Evolutionary conservation across 2,113 vertebrate genomes (phyloP).

Genomic region (Colinus virginianus): DNA sequence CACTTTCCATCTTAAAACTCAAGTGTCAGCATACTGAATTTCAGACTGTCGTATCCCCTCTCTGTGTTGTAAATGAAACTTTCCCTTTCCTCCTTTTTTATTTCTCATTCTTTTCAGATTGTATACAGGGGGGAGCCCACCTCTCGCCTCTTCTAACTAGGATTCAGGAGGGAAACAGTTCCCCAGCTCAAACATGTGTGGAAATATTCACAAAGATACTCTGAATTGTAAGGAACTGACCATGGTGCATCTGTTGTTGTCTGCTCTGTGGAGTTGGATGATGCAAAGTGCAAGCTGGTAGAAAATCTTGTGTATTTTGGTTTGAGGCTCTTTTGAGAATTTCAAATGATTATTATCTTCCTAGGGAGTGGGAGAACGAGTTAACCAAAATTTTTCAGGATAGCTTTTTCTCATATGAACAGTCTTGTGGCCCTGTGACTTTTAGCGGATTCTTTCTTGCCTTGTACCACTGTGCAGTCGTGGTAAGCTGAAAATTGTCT

Average conservation of each 20-base stretch:
- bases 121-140: not conserved
- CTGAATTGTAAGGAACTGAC: not conserved
- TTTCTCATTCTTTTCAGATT: not conserved
- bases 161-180: not conserved
- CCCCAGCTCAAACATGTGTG: not conserved
- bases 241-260: not conserved
- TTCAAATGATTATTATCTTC: not conserved
- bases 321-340: not conserved
- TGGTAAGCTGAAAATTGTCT: not conserved
- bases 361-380: not conserved
- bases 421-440: not conserved
- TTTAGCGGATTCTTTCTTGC: not conserved
- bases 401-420: accelerated
- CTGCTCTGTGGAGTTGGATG: not conserved
- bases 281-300: not conserved
- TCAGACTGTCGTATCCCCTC: not conserved
- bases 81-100: not conserved
- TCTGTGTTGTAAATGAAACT: not conserved
- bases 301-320: not conserved
- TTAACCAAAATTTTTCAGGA: not conserved
- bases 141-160: not conserved
- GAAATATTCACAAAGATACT: not conserved
- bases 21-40: not conserved
- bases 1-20: not conserved
- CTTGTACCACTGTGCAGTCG: accelerated